Evolutionary conservation across 2,888 invertebrate species (phyloP), one percentile per base, ranked within the genome.

Genomic region (Sarcophaga caerulescens): DNA sequence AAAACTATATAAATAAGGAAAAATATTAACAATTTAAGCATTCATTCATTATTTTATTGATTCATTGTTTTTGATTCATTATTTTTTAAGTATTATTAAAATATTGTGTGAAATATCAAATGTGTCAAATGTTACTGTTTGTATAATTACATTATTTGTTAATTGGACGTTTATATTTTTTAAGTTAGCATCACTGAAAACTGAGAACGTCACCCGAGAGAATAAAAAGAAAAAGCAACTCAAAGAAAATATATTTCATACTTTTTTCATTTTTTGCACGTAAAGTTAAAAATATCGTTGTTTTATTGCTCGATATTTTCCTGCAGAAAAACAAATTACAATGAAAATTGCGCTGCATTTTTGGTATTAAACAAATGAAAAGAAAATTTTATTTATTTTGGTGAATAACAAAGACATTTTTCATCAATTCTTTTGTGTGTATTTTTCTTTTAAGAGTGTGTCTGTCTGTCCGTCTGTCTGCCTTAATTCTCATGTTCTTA

Each of bases 271-370:
- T 79, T 65, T 82, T 70, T 80, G 73, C 68, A 77, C 66, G 63
- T 65, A 65, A 69, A 81, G 69, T 81, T 78, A 78, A 86, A 86
- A 85, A 85, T 85, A 85, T 85, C 85, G 77, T 77, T 73, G 73
- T 68, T 83, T 85, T 73, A 80, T 82, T 85, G 75, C 66, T 82
- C 66, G 66, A 71, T 60, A 71, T 71, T 66, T 70, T 70, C 59
- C 14, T 47, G 47, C 35, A 17, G 52, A 69, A 78, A 73, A 44
- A 45, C 75, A 81, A 63, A n/a, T 76, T 63, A 57, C 66, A 76
- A 73, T 68, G 45, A 78, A 85, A 82, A 87, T 83, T 88, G 63
- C 80, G 83, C 74, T 85, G 81, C 62, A 83, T 80, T 78, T 87
- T 80, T 74, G 60, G 47, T 59, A 75, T 70, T 78, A 69, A 65